Evolutionary conservation across 2,113 vertebrate genomes (phyloP).

Genomic region (Trematomus loennbergii): DNA sequence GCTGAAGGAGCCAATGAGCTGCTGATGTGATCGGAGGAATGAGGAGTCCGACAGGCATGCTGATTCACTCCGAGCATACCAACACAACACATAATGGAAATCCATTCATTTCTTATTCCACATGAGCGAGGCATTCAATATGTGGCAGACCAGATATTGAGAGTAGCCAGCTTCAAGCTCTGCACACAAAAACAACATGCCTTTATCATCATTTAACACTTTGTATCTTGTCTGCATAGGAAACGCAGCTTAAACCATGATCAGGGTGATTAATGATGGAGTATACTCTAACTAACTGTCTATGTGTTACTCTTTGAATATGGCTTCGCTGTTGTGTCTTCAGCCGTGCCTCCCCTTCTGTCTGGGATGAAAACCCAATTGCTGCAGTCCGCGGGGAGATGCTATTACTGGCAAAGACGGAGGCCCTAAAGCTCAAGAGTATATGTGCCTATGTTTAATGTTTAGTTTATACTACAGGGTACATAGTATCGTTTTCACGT

Average conservation of each 20-base stretch:
- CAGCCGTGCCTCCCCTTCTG: background rate
- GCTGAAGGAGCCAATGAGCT: background rate
- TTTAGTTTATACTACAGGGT: slow-evolving; percentile 11
- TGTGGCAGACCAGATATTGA: slow-evolving; percentile 7
- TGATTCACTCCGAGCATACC: slow-evolving; percentile 42
- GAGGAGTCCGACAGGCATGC: slow-evolving; percentile 19
- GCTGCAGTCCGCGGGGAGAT: background rate
- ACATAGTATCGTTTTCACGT: slow-evolving; percentile 26
- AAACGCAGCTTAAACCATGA: background rate
- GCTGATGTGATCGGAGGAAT: slow-evolving; percentile 18
- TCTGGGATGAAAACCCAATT: background rate
- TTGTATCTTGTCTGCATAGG: background rate
- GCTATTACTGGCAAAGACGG: slow-evolving; percentile 10
- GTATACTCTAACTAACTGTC: background rate
- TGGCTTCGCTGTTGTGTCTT: background rate
- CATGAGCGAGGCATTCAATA: slow-evolving; percentile 23
- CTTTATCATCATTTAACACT: slow-evolving; percentile 6
- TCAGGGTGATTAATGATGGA: background rate
- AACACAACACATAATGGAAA: slow-evolving; percentile 24
- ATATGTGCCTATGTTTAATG: slow-evolving; percentile 3
- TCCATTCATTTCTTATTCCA: slow-evolving; percentile 28
- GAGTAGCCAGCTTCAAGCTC: background rate
- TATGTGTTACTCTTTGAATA: background rate
- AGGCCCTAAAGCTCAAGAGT: background rate
- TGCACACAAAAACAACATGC: slow-evolving; percentile 11